Evolutionary conservation across 2,888 invertebrate species (phyloP).

Genomic region (Xestoiulus laeticollis): DNA sequence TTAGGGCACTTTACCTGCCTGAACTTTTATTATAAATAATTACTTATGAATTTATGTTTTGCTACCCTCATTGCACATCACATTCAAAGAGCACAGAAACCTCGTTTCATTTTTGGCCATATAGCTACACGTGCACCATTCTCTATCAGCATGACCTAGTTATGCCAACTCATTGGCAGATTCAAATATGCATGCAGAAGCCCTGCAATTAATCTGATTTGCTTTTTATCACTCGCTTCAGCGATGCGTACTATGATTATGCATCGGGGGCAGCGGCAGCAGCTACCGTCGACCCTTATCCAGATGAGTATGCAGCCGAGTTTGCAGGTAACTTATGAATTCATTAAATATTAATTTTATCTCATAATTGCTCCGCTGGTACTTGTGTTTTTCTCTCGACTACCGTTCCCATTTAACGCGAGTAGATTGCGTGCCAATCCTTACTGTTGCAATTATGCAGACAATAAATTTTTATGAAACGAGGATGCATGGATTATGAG

Average conservation of each 20-base stretch:
- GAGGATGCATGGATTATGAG: slow-evolving; percentile 12
- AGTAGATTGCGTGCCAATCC: not conserved
- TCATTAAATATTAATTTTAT: slow-evolving; percentile 36
- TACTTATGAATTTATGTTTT: not conserved
- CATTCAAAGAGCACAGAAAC: not conserved
- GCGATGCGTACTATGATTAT: slow-evolving; percentile 51
- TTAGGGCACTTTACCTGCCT: not conserved
- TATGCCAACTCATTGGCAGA: not conserved
- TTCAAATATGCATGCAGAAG: not conserved
- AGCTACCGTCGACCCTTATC: slow-evolving; percentile 30
- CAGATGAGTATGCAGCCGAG: slow-evolving; percentile 50
- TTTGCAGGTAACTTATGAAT: slow-evolving; percentile 42
- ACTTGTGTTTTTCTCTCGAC: not conserved
- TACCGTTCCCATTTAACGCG: not conserved
- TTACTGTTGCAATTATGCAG: not conserved
- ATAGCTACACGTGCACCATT: not conserved
- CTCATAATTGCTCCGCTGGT: not conserved
- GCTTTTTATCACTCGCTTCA: slow-evolving; percentile 36
- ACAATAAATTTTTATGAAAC: not conserved
- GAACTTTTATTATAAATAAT: too few species aligned
- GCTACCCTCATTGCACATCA: not conserved
- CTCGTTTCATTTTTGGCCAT: not conserved
- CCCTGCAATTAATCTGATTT: slow-evolving; percentile 1
- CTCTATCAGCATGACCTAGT: not conserved
- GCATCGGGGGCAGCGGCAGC: slow-evolving; percentile 33